Conservation (phyloP, 2,797 vertebrate species). For the Neoniphon sammara region DNA sequence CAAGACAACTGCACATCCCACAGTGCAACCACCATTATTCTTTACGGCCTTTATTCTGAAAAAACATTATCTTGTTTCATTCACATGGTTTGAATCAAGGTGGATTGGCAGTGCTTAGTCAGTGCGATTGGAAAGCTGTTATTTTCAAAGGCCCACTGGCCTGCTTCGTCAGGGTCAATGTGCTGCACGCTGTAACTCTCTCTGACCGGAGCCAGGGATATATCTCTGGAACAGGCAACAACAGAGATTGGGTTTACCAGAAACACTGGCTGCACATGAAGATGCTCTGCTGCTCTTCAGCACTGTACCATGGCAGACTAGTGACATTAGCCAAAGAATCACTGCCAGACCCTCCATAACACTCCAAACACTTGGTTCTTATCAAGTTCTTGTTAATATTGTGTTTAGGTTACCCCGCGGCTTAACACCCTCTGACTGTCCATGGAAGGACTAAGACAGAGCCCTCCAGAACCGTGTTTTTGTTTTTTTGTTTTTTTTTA, state of each 20-base stretch:
- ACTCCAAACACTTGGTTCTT: slow-evolving; percentile 40
- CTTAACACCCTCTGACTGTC: background rate
- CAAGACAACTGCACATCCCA: slow-evolving; percentile 53
- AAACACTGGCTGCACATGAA: slow-evolving; percentile 35
- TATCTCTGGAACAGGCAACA: slow-evolving; percentile 41
- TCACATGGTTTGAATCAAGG: slow-evolving; percentile 65
- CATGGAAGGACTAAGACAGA: slow-evolving; percentile 20
- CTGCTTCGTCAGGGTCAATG: slow-evolving; percentile 40
- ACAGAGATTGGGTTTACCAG: slow-evolving; percentile 30
- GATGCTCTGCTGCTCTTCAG: slow-evolving; percentile 35
- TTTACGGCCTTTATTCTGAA: slow-evolving; percentile 33
- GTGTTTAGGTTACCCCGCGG: slow-evolving; percentile 47
- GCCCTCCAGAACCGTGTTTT: background rate
- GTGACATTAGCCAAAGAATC: slow-evolving; percentile 7
- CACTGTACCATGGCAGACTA: slow-evolving; percentile 21
- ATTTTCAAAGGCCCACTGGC: slow-evolving; percentile 47
- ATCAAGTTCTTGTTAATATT: slow-evolving; percentile 45
- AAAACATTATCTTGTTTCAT: slow-evolving; percentile 58
- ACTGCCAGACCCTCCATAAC: slow-evolving; percentile 30
- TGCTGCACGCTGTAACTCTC: slow-evolving; percentile 41
- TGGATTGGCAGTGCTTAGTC: slow-evolving; percentile 44
- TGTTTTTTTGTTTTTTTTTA: slow-evolving; percentile 34
- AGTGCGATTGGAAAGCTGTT: slow-evolving; percentile 49
- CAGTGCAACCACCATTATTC: slow-evolving; percentile 38
- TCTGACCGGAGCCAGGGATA: slow-evolving; percentile 30